Conservation (phyloP, 2,888 invertebrate species). For the Polydesmus complanatus region DNA sequence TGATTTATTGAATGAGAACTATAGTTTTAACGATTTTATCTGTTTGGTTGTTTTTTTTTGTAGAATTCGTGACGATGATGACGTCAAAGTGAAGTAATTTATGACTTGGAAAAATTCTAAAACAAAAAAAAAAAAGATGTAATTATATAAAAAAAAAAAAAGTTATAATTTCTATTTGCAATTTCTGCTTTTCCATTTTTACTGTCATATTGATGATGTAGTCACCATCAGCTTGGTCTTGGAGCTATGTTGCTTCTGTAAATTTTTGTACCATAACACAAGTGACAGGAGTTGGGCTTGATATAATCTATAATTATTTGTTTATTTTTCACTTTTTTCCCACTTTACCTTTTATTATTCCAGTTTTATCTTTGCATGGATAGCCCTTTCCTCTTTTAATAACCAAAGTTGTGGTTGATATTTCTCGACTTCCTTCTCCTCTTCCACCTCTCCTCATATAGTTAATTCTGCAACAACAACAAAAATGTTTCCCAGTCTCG, state of each 20-base stretch:
- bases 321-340: not conserved
- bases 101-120: not conserved
- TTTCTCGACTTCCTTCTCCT: not conserved
- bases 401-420: not conserved
- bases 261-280: constrained; percentile 15
- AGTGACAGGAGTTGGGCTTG: not conserved
- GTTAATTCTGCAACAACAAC: not conserved
- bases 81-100: constrained; percentile 74
- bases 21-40: too few relatives aligned
- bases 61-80: constrained; percentile 87
- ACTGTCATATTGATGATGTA: constrained; percentile 16
- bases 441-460: not conserved
- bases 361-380: not conserved
- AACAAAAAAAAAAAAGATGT: constrained; percentile 14
- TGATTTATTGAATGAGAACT: too few relatives aligned
- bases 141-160: constrained; percentile 17
- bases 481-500: not conserved
- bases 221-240: constrained; percentile 9
- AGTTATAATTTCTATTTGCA: constrained; percentile 18
- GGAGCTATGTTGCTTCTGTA: constrained; percentile 16
- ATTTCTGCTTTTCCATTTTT: constrained; percentile 19
- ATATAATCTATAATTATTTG: not conserved
- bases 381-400: not conserved
- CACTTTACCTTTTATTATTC: not conserved
- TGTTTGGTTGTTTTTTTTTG: constrained; percentile 2